Evolutionary conservation across 2,888 invertebrate genomes (phyloP), one percentile per base, ranked within the genome.

Genomic region (Plagodis dolabraria): DNA sequence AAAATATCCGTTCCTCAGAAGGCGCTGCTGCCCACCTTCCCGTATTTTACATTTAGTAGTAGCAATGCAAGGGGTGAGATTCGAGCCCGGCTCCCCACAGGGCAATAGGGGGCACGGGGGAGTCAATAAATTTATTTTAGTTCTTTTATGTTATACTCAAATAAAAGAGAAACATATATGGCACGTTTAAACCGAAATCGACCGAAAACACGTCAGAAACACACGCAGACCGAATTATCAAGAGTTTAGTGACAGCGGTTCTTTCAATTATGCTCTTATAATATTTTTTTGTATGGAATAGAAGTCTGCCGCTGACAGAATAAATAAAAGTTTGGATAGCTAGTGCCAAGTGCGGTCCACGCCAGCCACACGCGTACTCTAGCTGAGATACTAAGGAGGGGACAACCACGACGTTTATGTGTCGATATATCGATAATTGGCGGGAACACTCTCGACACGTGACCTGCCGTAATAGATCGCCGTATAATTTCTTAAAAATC

Each of bases 271-370:
- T 60, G 53, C 65, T 67, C 59, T 56, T 64, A 60, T 65, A 64
- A 59, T 65, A 65, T 68, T 70, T 70, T 22, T 69, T 69, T 64
- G 67, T 69, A 60, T 59, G 72, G 72, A 72, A 78, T 64, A 64
- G 60, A 87, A 84, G 80, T 71, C 60, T 89, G 89, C 69, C 57
- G 46, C 57, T 84, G 90, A 90, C 90, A 89, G 89, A 80, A 86
- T 87, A 89, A 90, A 90, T 90, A 89, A 88, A 90, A 90, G 89
- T 90, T 89, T 78, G 74, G 80, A 76, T 77, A 76, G 79, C 83
- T 85, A 87, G 89, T 85, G 84, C 84, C 84, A 82, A 86, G 85
- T 78, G 80, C 80, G 82, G 77, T 72, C 75, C 64, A 80, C 79
- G 86, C 87, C 77, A 71, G 64, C 63, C 70, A 83, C 90, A 87